Base-by-base conservation (phyloP, 1,140 invertebrate genomes). In the Tachypleus tridentatus region DNA sequence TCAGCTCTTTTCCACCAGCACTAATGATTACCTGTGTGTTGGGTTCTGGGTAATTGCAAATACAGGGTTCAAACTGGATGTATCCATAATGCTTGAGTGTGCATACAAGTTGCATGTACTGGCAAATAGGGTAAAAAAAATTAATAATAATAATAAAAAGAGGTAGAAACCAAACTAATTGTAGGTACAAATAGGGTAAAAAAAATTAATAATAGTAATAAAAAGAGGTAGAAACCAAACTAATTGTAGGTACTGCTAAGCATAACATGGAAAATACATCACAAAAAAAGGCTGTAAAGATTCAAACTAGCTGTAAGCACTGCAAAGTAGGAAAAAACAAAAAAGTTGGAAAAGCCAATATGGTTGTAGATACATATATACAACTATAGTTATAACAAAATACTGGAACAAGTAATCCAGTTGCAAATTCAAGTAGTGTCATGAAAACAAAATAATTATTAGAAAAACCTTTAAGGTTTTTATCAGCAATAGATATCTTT, bases 51-150 rank as follows among this genome's bases (percentile, higher is more conserved):
- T 89, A 92, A 79, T 93, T 88, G 74, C 85, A 86, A 47, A 79
- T 74, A 73, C 88, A 90, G 58, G 82, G 80, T 66, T 83, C 81
- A 71, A 93, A 93, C 70, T 93, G 88, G 63, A 94, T 80, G 73
- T 87, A 90, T 5, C 92, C 90, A 76, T 97, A 97, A 74, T 88
- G 91, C 71, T 89, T 90, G 63, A 93, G 76, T 51, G 82, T 86
- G 66, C 86, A 81, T 5, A 86, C 88, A 67, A 91, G 72, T 70
- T 91, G 84, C 65, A 97, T 78, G 76, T 92, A 97, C 88, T 92
- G 78, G 57, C 83, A 82, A 70, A 69, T 8, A 54, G 53, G 7
- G 53, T n/a, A 65, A 71, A 67, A 70, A 68, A 64, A 61, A 62
- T n/a, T 67, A 50, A 51, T 66, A 51, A 6, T 48, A 50, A 53